phyloP scores from a whole-genome alignment of 2,797 vertebrate genomes.

The Eleutherodactylus coqui region DNA sequence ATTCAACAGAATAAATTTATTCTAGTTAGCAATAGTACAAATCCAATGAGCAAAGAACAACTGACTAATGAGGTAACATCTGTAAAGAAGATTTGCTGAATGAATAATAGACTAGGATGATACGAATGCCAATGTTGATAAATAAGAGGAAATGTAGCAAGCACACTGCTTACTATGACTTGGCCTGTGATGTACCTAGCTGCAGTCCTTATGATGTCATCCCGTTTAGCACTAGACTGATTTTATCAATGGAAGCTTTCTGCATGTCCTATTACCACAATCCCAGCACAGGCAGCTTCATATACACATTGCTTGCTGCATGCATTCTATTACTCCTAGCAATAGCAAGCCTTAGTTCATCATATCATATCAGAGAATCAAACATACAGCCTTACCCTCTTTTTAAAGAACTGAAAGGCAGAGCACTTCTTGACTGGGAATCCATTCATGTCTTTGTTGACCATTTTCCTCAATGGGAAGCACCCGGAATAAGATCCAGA shows the following conservation, averaged over 20 bases:
- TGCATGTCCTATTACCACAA: conserved; percentile 18
- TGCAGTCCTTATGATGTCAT: conserved; percentile 39
- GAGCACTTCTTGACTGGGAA: conserved; percentile 98
- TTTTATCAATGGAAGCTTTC: conserved; percentile 45
- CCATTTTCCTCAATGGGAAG: conserved; percentile 79
- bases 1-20: too few relatives aligned
- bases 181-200: conserved; percentile 34
- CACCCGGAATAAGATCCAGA: conserved; percentile 74
- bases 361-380: conserved; percentile 54
- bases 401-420: conserved; percentile 97
- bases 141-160: not conserved
- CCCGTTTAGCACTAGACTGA: conserved; percentile 23
- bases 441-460: conserved; percentile 89
- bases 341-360: conserved; percentile 14
- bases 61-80: too few relatives aligned
- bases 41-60: not conserved
- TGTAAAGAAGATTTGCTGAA: not conserved
- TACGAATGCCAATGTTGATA: not conserved
- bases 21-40: not conserved
- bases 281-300: not conserved
- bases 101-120: not conserved
- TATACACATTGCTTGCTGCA: conserved; percentile 40
- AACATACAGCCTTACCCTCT: conserved; percentile 86
- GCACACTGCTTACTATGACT: not conserved
- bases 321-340: conserved; percentile 16